phyloP scores from a whole-genome alignment of 2,888 invertebrate genomes.

The Rhingia rostrata region DNA sequence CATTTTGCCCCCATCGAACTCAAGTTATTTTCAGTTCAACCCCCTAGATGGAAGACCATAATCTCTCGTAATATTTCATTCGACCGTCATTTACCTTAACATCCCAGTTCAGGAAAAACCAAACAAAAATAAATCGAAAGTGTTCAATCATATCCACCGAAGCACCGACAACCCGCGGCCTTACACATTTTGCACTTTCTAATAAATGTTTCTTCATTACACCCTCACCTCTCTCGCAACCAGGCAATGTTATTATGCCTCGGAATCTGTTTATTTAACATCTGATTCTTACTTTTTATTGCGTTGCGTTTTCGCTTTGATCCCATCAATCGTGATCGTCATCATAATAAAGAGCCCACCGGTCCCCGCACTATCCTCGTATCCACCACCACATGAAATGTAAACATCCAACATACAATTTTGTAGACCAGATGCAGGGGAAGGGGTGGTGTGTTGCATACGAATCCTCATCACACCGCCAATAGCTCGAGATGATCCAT shows the following conservation, averaged over 20 bases:
- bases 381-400: conserved; percentile 49
- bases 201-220: too few relatives aligned
- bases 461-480: conserved; percentile 53
- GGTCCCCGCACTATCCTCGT: conserved; percentile 35
- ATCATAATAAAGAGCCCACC: conserved; percentile 73
- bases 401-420: conserved; percentile 59
- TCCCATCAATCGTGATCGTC: conserved; percentile 73
- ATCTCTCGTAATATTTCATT: too few relatives aligned
- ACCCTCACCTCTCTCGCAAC: conserved; percentile 40
- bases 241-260: conserved; percentile 19
- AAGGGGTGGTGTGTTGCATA: conserved; percentile 4
- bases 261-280: conserved; percentile 67
- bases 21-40: too few relatives aligned
- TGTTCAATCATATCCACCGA: too few relatives aligned
- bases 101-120: too few relatives aligned
- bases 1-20: too few relatives aligned
- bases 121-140: too few relatives aligned
- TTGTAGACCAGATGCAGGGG: conserved; percentile 40
- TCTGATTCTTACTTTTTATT: conserved; percentile 72
- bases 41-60: too few relatives aligned
- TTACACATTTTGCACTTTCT: too few relatives aligned
- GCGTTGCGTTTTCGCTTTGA: conserved; percentile 67
- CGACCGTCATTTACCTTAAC: too few relatives aligned
- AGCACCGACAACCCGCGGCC: too few relatives aligned
- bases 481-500: conserved; percentile 47